Percentiles rank a stretch among this genome's conserved stretches.
Evolutionary conservation across 2,113 vertebrate species (phyloP).

Genomic region (Isurus oxyrinchus): DNA sequence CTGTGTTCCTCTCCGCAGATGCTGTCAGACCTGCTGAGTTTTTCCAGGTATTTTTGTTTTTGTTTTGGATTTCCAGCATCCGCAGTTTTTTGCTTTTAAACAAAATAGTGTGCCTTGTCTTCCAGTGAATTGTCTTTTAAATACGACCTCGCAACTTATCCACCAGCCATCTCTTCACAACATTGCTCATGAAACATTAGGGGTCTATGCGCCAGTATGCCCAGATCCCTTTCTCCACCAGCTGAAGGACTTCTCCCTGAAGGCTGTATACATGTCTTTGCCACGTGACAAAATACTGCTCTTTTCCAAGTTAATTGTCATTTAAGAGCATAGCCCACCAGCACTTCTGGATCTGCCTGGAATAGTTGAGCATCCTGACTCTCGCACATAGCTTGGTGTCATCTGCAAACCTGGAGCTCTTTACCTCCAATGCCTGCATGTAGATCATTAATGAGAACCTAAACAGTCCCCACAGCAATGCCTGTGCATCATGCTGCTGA

Average conservation of each 20-base stretch:
- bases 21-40: no score
- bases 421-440: background rate
- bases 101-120: background rate
- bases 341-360: background rate
- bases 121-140: background rate
- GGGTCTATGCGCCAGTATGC: background rate
- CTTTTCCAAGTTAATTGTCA: background rate
- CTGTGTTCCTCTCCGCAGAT: no score
- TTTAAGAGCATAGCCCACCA: background rate
- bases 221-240: background rate
- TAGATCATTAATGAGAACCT: no score
- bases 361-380: background rate
- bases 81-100: no score
- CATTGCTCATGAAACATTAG: background rate
- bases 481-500: no score
- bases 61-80: no score
- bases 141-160: background rate
- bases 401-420: background rate
- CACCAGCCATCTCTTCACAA: background rate
- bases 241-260: background rate
- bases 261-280: background rate
- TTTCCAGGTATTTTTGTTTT: no score
- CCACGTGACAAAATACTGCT: background rate
- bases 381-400: background rate
- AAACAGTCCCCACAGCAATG: no score